Percentiles rank a stretch among this genome's conserved stretches.
Evolutionary conservation across 2,888 invertebrate species (phyloP).

Genomic region (Diplazon laetatorius): DNA sequence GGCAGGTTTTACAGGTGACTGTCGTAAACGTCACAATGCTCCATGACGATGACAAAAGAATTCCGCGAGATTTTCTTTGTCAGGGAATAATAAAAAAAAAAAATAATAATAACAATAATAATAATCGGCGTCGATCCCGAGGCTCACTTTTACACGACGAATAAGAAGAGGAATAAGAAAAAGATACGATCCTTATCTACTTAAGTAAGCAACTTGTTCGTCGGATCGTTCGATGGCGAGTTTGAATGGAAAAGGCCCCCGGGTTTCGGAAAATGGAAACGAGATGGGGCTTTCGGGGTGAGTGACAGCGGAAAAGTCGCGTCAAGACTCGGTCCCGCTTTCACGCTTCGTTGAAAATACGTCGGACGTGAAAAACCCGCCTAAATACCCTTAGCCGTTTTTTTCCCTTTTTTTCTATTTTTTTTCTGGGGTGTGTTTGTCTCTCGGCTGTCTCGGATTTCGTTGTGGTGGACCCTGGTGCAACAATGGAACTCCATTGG

Average conservation of each 20-base stretch:
- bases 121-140: conserved; percentile 17
- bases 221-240: conserved; percentile 5
- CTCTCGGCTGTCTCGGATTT: conserved; percentile 10
- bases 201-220: conserved; percentile 30
- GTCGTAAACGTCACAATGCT: neutral
- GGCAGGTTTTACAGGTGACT: conserved; percentile 11
- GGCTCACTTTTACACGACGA: conserved; percentile 6
- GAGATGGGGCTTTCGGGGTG: neutral
- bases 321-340: conserved; percentile 15
- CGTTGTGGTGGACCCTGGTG: conserved; percentile 1
- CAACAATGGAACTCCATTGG: neutral
- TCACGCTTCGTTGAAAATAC: conserved; percentile 30
- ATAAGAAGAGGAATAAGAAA: too few species aligned
- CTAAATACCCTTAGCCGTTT: neutral
- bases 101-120: neutral
- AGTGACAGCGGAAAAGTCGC: conserved; percentile 48
- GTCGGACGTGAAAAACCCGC: conserved; percentile 18
- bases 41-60: conserved; percentile 44
- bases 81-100: too few species aligned
- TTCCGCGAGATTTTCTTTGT: conserved; percentile 42
- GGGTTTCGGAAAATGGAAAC: too few species aligned
- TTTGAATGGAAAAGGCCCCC: neutral
- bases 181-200: conserved; percentile 32
- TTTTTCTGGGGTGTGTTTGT: neutral
- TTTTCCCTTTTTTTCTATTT: too few species aligned